Evolutionary conservation across 2,113 vertebrate genomes (phyloP), one percentile per base, ranked within the genome.

Genomic region (Prietella phreatophila): DNA sequence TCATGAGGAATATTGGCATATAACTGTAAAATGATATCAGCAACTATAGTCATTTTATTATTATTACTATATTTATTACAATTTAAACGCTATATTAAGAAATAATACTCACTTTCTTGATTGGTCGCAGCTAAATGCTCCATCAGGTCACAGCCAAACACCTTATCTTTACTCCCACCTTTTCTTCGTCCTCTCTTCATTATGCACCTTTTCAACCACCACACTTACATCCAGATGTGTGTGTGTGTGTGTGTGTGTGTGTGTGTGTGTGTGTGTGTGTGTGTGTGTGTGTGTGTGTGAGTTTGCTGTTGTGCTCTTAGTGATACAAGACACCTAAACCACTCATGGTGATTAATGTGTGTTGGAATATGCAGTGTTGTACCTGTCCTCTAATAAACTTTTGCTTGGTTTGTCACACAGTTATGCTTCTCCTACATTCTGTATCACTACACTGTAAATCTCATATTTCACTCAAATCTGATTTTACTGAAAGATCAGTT

Each of bases 131-230:
- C 92, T 22, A 99, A 95, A 55, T 98, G 96, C 81, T 97, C 96
- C 86, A 94, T 69, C 81, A 99, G 93, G 90, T 99, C 97, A 80
- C 97, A 99, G 86, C 97, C 97, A 86, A 99, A 99, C 83, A 99
- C 97, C 42, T 96, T 95, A 30, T 99, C 97, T 91, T 96, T 97
- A 80, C 92, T 91, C 5, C 87, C 93, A 33, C 92, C 96, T 90
- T 96, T 97, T 93, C 94, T 96, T 92, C 96, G 96, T 65, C 91
- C 96, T 92, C 97, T 95, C 93, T 96, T 95, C 96, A 98, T 97
- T 30, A 89, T 91, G 90, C 60, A 84, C 82, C 33, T 82, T n/a
- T 42, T 86, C 85, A 65, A 83, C 33, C 83, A 78, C 60, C 60
- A 42, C 83, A 88, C 90, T 93, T 86, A 94, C 94, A 94, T 94